These are phyloP conservation scores for Pissodes strobi DNA, from an alignment of 1,140 invertebrate genomes.

Conservation along the genomic window DNA sequence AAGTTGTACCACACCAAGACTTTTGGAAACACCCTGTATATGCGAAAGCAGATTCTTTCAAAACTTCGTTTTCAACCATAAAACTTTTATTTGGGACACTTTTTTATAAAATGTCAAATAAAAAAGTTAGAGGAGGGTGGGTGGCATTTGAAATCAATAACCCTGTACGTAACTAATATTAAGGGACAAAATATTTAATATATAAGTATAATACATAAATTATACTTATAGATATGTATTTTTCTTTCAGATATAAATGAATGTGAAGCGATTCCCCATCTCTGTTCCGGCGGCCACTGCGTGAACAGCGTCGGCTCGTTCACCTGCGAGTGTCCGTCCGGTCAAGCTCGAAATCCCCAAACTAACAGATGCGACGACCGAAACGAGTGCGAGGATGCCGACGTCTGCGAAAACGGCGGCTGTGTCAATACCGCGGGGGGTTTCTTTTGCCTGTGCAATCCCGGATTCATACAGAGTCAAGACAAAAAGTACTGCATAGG, in stretches of 20 bases:
- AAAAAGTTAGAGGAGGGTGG: no score
- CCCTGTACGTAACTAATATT: no score
- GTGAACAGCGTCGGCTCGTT: constrained; percentile 76
- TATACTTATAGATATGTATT: not conserved
- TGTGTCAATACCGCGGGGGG: constrained; percentile 88
- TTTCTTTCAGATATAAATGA: constrained; percentile 74
- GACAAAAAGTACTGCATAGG: constrained; percentile 83
- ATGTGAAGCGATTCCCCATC: constrained; percentile 77
- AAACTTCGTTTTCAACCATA: no score
- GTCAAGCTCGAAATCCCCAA: constrained; percentile 65
- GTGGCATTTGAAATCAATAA: no score
- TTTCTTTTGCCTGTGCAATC: constrained; percentile 83
- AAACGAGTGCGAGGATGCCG: constrained; percentile 74
- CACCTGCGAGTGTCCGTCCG: constrained; percentile 73
- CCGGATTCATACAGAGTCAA: constrained; percentile 81
- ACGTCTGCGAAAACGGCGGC: constrained; percentile 74
- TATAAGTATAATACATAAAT: no score
- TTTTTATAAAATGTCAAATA: no score
- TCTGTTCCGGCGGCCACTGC: constrained; percentile 71
- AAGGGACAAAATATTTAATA: no score
- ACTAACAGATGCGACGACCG: constrained; percentile 77
- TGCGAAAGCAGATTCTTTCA: no score
- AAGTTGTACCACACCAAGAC: no score
- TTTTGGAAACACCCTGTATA: no score
- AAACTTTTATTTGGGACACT: no score